Conservation (phyloP, 2,113 vertebrate species). For the Mus pahari region DNA sequence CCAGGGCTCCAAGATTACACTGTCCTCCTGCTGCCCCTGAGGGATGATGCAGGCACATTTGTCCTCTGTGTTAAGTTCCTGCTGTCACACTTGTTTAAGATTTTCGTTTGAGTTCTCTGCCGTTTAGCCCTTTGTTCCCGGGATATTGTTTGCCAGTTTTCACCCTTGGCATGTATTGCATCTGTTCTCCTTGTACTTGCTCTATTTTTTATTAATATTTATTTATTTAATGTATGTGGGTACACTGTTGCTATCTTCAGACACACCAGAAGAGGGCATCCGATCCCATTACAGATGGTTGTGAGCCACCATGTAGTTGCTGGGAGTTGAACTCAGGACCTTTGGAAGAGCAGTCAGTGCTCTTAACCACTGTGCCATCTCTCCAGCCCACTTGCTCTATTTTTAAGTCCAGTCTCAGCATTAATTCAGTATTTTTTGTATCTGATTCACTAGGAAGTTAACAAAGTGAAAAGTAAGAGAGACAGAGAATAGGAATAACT, state of each 20-base stretch:
- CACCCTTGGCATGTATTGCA: not conserved
- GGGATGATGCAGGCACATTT: not conserved
- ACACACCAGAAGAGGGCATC: too few relatives aligned
- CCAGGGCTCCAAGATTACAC: not conserved
- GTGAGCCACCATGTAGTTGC: too few relatives aligned
- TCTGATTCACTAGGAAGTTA: not conserved
- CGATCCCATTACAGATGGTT: too few relatives aligned
- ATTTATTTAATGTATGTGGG: too few relatives aligned
- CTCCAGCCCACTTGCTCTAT: not conserved
- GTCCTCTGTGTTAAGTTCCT: not conserved
- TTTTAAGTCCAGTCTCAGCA: constrained; percentile 20
- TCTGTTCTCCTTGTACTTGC: not conserved
- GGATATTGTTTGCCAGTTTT: not conserved
- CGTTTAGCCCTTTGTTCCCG: not conserved
- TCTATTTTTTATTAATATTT: too few relatives aligned
- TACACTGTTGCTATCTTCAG: too few relatives aligned
- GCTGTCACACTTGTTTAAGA: not conserved
- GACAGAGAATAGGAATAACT: not conserved
- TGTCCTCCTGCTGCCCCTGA: not conserved
- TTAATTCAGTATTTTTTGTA: not conserved
- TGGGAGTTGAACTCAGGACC: too few relatives aligned
- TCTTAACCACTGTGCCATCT: too few relatives aligned
- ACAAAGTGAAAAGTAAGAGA: not conserved
- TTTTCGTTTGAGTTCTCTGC: not conserved
- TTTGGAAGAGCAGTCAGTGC: too few relatives aligned